Evolutionary conservation across 2,797 vertebrate genomes (phyloP).

Genomic region (Ptychobarbus kaznakovi): DNA sequence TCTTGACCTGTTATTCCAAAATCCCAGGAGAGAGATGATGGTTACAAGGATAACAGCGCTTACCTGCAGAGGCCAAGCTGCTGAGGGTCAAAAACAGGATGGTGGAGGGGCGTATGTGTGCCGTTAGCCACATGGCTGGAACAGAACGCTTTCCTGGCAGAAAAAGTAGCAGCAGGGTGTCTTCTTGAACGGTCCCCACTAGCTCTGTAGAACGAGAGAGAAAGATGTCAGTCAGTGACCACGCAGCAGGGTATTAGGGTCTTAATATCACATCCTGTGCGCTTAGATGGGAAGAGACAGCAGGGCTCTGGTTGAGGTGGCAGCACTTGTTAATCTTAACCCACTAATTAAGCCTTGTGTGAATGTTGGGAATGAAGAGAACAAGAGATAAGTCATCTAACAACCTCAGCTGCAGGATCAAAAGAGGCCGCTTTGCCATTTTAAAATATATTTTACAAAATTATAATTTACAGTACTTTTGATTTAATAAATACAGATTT

Average conservation of each 20-base stretch:
- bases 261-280: constrained; percentile 55
- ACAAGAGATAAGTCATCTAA: neutral
- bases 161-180: constrained; percentile 23
- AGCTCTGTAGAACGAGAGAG: constrained; percentile 42
- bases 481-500: neutral
- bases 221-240: constrained; percentile 57
- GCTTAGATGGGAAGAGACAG: constrained; percentile 69
- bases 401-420: neutral
- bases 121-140: constrained; percentile 62
- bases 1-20: constrained; percentile 21
- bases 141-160: constrained; percentile 18
- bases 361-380: neutral
- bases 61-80: constrained; percentile 76
- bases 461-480: neutral
- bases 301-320: constrained; percentile 59
- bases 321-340: constrained; percentile 61
- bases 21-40: constrained; percentile 16
- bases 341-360: constrained; percentile 58
- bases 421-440: neutral
- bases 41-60: constrained; percentile 51
- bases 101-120: constrained; percentile 55
- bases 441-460: neutral
- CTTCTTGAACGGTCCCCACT: constrained; percentile 31
- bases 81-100: constrained; percentile 70
- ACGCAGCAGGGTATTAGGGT: constrained; percentile 59